A percentile compares a stretch with the other conserved stretches of the same genome.
These are phyloP conservation scores for Rhinichthys klamathensis DNA, from an alignment of 2,113 vertebrate species.

Conservation along the genomic window DNA sequence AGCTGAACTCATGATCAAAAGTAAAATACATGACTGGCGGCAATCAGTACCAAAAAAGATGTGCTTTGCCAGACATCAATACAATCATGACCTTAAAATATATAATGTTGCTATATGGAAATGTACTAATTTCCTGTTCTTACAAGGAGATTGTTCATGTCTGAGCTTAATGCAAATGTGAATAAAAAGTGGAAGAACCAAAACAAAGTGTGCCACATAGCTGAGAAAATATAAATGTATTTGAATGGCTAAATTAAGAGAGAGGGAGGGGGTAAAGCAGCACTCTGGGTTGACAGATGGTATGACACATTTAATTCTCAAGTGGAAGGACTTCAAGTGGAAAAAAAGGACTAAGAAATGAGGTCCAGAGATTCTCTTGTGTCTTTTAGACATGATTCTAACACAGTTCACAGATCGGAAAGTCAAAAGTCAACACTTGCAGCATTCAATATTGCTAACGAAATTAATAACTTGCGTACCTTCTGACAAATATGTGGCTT, in stretches of 20 bases:
- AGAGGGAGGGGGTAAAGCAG: constrained; percentile 41
- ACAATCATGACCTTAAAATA: neutral
- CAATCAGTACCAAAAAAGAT: neutral
- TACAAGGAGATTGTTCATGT: neutral
- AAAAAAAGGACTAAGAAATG: constrained; percentile 52
- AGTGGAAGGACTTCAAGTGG: constrained; percentile 44
- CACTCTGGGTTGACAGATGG: constrained; percentile 55
- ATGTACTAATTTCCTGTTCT: neutral
- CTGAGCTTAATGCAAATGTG: neutral
- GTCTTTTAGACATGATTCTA: constrained; percentile 24
- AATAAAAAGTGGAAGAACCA: neutral
- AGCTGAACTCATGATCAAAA: neutral
- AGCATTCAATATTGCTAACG: neutral
- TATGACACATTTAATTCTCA: constrained; percentile 58
- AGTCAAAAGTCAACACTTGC: constrained; percentile 53
- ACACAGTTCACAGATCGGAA: constrained; percentile 23
- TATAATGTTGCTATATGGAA: constrained; percentile 22
- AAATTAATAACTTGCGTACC: neutral
- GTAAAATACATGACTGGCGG: neutral
- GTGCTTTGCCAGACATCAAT: neutral
- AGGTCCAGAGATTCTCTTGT: constrained; percentile 45
- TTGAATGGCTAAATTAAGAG: constrained; percentile 22
- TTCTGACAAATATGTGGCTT: neutral
- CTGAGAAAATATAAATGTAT: constrained; percentile 47
- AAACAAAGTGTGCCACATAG: constrained; percentile 29